These are phyloP conservation scores for Tamandua tetradactyla DNA, from an alignment of 2,797 vertebrate genomes.

Conservation along the genomic window DNA sequence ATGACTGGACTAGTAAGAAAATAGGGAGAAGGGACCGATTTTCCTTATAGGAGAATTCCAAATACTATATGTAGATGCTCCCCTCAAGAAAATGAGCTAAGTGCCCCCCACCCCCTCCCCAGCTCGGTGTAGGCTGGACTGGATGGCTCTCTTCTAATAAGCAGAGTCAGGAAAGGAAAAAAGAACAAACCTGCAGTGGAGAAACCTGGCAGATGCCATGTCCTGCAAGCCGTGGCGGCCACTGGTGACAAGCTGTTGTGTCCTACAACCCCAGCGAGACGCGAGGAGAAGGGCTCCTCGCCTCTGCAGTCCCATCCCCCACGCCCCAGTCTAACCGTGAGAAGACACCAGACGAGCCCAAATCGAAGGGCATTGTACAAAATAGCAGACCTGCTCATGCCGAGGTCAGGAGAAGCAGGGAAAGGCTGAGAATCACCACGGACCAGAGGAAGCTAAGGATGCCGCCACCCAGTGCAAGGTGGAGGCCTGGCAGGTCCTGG, in stretches of 20 bases:
- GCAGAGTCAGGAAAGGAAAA: not conserved
- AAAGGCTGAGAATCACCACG: accelerated
- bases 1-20: not conserved
- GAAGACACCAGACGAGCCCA: not conserved
- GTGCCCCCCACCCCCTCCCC: not conserved
- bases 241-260: accelerated
- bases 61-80: accelerated
- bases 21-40: not conserved
- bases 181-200: not conserved
- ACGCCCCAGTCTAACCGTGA: not conserved
- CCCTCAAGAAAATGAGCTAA: not conserved
- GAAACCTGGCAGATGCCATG: not conserved
- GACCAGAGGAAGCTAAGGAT: not conserved
- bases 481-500: not conserved
- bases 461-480: accelerated
- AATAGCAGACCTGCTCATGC: accelerated
- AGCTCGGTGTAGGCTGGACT: accelerated
- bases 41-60: not conserved
- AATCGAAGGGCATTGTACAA: not conserved
- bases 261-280: accelerated
- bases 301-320: not conserved
- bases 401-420: not conserved
- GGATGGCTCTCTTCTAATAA: not conserved
- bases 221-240: accelerated
- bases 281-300: accelerated